Conservation (phyloP, 2,888 invertebrate species). For the Steinernema hermaphroditum region DNA sequence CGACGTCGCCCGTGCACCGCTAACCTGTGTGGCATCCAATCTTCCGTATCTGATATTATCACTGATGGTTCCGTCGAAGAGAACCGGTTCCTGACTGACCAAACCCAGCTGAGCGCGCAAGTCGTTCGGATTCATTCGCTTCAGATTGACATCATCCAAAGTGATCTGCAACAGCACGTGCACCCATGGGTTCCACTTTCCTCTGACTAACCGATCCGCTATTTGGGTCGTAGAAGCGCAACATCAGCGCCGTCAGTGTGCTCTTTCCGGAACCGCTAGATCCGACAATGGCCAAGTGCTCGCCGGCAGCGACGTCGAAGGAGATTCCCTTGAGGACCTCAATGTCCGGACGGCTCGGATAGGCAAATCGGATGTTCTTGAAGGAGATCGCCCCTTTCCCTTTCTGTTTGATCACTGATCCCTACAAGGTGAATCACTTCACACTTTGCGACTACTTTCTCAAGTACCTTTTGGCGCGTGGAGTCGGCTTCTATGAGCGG, state of each 20-base stretch:
- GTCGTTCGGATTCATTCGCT: slow-evolving; percentile 60
- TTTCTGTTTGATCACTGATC: slow-evolving; percentile 25
- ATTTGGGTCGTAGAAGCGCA: slow-evolving; percentile 61
- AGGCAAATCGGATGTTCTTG: slow-evolving; percentile 78
- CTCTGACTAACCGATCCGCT: slow-evolving; percentile 49
- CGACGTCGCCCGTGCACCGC: not conserved
- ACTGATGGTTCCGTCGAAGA: slow-evolving; percentile 65
- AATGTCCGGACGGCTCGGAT: slow-evolving; percentile 77
- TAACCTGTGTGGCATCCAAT: slow-evolving; percentile 53
- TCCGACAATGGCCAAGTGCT: slow-evolving; percentile 63
- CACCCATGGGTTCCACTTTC: slow-evolving; percentile 2
- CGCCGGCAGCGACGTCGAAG: slow-evolving; percentile 58
- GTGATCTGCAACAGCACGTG: slow-evolving; percentile 49
- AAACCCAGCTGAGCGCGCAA: slow-evolving; percentile 68
- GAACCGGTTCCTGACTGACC: slow-evolving; percentile 68
- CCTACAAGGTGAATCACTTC: not conserved
- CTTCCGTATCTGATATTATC: slow-evolving; percentile 64
- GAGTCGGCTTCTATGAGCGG: slow-evolving; percentile 45
- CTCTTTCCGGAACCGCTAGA: slow-evolving; percentile 63
- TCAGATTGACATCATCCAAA: slow-evolving; percentile 67
- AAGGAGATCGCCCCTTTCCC: slow-evolving; percentile 75
- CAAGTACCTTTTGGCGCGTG: not conserved
- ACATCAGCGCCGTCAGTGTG: slow-evolving; percentile 60
- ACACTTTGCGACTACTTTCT: slow-evolving; percentile 4
- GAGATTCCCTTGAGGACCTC: slow-evolving; percentile 58